Evolutionary conservation across 1,140 invertebrate species (phyloP), one percentile per base, ranked within the genome.

Genomic region (Hyles vespertilio): DNA sequence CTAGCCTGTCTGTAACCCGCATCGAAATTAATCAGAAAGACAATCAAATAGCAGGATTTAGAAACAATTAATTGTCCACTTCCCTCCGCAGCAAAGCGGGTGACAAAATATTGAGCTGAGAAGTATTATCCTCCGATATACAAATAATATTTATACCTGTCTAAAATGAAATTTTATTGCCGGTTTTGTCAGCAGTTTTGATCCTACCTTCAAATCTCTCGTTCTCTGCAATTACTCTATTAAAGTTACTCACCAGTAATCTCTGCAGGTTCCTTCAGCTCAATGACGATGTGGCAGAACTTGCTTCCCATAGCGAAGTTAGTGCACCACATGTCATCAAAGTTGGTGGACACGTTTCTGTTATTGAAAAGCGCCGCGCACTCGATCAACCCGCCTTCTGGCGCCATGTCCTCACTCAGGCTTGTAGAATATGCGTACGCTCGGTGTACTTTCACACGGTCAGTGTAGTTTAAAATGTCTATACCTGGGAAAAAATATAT

Each of bases 271-370:
- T 89, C 79, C 46, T 84, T 80, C 63, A 94, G 92, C 45, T 87
- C 86, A 56, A 92, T 76, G 3, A 89, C 87, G 50, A 92, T 84
- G 59, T 87, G 81, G 82, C 78, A 74, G 73, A 70, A 78, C 55
- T 79, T 75, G 9, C 72, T 69, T 0, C 87, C 88, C 3, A 78
- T 65, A 22, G 65, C 62, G 64, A 91, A 91, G 50, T 86, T 79
- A 3, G 81, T 76, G 59, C 89, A 88, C 93, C 93, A 94, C 93
- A 94, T 94, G 52, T 93, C 81, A 33, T 86, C 81, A n/a, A 78
- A 69, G 54, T 93, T 87, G 1, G 85, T 91, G 3, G 92, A 91
- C 44, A 93, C 82, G 70, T 93, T 93, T 3, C 87, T 74, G n/a
- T 90, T 91, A 69, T 92, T 89, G 60, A 93, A 89, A 9, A 94